Evolutionary conservation across 2,888 invertebrate genomes (phyloP), one percentile per base, ranked within the genome.

Genomic region (Aporophyla lueneburgensis): DNA sequence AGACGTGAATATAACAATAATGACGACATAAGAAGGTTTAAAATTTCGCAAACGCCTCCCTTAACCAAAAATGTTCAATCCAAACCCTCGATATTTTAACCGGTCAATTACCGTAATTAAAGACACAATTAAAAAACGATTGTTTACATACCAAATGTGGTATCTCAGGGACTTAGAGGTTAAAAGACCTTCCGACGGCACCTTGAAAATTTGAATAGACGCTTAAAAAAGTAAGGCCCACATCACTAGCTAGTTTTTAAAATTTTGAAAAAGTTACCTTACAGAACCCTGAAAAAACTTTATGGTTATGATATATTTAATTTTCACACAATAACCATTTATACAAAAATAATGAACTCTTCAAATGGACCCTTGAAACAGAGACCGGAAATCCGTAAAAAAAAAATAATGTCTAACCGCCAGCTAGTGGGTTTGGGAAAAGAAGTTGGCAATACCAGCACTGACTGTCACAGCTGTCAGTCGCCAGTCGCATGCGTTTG

Each of bases 401-500:
- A 16, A 66, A 21, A 21, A 46, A 10, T 53, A 56, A 24, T 27
- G 7, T 24, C 27, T 4, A 58, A 27, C 10, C 6, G 5, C 27
- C 51, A n/a, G 53, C 3, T 5, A 33, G 27, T 33, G 51, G 14
- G 14, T 16, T 54, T 10, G 33, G n/a, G n/a, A 67, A 67, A 67
- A 56, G 2, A 6, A 33, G 19, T 12, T 67, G 67, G 67, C 67
- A 67, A 67, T n/a, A 67, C 59, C n/a, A 40, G n/a, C n/a, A 19
- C 16, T 12, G 33, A 19, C 27, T 62, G 83, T 81, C 82, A 78
- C 21, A 5, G n/a, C 49, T 70, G 83, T 70, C 84, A 79, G 40
- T n/a, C 58, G 62, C 43, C 63, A 87, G 86, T 89, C 74, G 85
- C 89, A 86, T 83, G 90, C 82, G 83, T 83, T 88, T 81, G 74